phyloP scores from a whole-genome alignment of 2,113 vertebrate species.

The Cricetomys ansorgei region DNA sequence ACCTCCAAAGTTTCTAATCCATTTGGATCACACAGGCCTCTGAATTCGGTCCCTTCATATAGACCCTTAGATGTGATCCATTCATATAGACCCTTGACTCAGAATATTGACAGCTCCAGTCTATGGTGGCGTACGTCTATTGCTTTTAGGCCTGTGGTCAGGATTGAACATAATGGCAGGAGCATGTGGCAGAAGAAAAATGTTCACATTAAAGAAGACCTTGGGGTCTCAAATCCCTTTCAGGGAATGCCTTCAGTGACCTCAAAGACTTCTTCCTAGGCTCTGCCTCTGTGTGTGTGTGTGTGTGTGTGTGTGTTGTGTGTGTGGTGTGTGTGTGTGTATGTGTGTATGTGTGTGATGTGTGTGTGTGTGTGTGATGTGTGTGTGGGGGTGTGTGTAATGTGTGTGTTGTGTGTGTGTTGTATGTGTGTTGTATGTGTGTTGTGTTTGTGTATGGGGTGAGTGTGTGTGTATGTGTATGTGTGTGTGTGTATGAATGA shows the following conservation, averaged over 20 bases:
- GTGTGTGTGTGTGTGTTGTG: neutral
- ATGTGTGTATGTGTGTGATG: neutral
- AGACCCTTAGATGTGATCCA: too few species aligned
- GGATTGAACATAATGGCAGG: too few species aligned
- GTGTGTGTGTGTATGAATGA: neutral
- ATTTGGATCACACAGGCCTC: too few species aligned
- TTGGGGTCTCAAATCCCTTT: neutral
- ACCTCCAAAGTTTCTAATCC: neutral
- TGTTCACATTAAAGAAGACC: neutral
- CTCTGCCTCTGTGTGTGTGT: neutral
- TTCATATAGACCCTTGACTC: too few species aligned
- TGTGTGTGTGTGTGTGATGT: neutral
- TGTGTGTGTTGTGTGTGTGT: neutral
- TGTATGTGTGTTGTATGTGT: neutral
- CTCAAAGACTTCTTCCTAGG: neutral
- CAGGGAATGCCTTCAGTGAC: neutral
- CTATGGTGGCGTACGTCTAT: too few species aligned
- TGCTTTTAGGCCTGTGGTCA: neutral
- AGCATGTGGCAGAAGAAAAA: too few species aligned
- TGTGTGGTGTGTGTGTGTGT: neutral
- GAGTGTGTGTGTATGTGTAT: neutral
- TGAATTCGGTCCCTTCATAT: too few species aligned
- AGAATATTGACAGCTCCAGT: neutral
- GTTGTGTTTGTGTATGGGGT: too few species aligned
- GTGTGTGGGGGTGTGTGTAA: too few species aligned